Evolutionary conservation across 2,888 invertebrate species (phyloP).

Genomic region (Tuta absoluta): DNA sequence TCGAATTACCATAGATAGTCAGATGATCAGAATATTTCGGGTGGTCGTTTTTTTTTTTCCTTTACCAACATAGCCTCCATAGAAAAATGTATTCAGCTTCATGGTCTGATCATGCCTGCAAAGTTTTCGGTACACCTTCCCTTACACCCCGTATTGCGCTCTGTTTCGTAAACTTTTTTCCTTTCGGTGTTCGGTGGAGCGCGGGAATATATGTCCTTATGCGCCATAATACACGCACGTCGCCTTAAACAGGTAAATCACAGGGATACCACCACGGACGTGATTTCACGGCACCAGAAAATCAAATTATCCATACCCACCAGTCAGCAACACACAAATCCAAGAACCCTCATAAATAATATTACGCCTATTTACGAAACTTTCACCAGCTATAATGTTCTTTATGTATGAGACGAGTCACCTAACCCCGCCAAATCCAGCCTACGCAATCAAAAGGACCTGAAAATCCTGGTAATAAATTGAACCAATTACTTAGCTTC

Average conservation of each 20-base stretch:
- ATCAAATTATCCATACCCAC: constrained; percentile 66
- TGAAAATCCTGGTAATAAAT: constrained; percentile 30
- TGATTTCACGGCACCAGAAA: constrained; percentile 67
- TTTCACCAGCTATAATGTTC: constrained; percentile 12
- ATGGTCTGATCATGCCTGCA: too few relatives aligned
- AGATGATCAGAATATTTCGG: too few relatives aligned
- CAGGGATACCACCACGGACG: constrained; percentile 57
- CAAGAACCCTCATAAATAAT: constrained; percentile 23
- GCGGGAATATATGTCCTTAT: constrained; percentile 66
- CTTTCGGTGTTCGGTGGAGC: constrained; percentile 57
- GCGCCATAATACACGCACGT: constrained; percentile 58
- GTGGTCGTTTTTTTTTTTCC: too few relatives aligned
- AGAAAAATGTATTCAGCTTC: too few relatives aligned
- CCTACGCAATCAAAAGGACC: constrained; percentile 27
- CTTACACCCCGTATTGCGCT: too few relatives aligned
- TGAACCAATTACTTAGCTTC: constrained; percentile 40
- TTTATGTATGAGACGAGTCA: constrained; percentile 32
- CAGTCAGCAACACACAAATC: constrained; percentile 59
- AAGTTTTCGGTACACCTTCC: too few relatives aligned
- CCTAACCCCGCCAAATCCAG: constrained; percentile 23
- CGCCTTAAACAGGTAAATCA: constrained; percentile 60
- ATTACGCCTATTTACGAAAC: constrained; percentile 22
- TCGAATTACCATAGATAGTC: too few relatives aligned
- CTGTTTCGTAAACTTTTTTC: neutral
- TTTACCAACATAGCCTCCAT: too few relatives aligned